A percentile compares a stretch with the other conserved stretches of the same genome.
phyloP scores from a whole-genome alignment of 2,113 vertebrate genomes.

The Muntiacus muntjak region DNA sequence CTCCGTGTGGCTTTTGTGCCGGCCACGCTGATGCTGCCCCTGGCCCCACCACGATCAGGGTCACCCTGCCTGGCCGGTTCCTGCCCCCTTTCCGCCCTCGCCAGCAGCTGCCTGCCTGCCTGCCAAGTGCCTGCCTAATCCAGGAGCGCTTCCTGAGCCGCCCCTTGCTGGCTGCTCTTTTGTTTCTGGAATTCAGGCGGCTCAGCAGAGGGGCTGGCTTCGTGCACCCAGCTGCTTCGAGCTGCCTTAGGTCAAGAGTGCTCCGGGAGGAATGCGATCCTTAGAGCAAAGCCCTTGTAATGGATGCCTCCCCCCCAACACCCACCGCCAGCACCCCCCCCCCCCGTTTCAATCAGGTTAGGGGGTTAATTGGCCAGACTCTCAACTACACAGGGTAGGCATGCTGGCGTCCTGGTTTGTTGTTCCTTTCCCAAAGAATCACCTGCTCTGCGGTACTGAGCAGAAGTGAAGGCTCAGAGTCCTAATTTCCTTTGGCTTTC shows the following conservation, averaged over 20 bases:
- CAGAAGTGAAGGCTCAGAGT: background rate
- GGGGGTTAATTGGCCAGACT: background rate
- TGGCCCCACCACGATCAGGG: background rate
- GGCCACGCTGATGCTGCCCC: background rate
- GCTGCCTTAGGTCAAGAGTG: slow-evolving; percentile 7
- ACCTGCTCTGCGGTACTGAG: background rate
- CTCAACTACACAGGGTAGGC: background rate
- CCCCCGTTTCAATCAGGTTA: background rate
- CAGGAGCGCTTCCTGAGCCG: background rate
- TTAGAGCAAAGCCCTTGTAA: background rate
- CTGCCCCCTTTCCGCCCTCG: background rate
- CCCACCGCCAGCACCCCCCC: background rate
- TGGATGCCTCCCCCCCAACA: background rate
- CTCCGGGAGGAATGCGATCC: background rate
- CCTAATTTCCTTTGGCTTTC: background rate
- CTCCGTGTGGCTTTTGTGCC: background rate
- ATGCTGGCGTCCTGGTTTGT: background rate
- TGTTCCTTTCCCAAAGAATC: background rate
- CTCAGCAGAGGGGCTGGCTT: background rate
- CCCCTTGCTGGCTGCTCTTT: slow-evolving; percentile 20
- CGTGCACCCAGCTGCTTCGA: background rate
- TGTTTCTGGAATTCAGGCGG: background rate
- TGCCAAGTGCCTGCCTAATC: slow-evolving; percentile 42
- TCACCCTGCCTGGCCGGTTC: background rate
- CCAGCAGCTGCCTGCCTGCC: background rate